Evolutionary conservation across 2,888 invertebrate genomes (phyloP).

Genomic region (Griposia aprilina): DNA sequence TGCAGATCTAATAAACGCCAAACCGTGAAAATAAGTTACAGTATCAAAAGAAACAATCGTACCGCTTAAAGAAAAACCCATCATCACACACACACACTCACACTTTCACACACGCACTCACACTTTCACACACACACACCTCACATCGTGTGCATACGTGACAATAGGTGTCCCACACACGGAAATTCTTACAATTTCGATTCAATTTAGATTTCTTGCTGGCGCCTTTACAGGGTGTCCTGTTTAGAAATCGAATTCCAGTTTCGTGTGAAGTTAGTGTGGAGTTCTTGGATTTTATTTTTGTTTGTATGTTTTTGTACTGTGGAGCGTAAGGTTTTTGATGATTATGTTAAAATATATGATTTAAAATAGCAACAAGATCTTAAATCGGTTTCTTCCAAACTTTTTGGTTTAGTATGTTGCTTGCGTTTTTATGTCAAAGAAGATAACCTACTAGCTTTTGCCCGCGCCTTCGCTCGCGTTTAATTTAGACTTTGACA

Average conservation of each 20-base stretch:
- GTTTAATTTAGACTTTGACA: no score
- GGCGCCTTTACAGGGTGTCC: constrained; percentile 71
- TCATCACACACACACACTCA: constrained; percentile 43
- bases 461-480: no score
- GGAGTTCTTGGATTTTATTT: constrained; percentile 27
- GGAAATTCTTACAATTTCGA: constrained; percentile 78
- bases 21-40: constrained; percentile 36
- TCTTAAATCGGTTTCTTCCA: background rate
- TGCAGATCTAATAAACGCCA: constrained; percentile 23
- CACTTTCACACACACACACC: background rate
- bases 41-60: constrained; percentile 59
- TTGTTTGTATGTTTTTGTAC: background rate
- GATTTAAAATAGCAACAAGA: background rate
- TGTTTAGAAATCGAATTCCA: constrained; percentile 58
- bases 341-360: background rate
- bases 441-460: no score
- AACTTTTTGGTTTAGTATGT: background rate
- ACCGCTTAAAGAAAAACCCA: constrained; percentile 47
- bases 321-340: background rate
- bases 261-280: constrained; percentile 27
- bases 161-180: constrained; percentile 69
- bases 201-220: constrained; percentile 80
- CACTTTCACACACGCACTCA: background rate
- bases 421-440: background rate
- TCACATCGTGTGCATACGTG: constrained; percentile 4